phyloP scores from a whole-genome alignment of 2,797 vertebrate species.

The Yasuhikotakia modesta region DNA sequence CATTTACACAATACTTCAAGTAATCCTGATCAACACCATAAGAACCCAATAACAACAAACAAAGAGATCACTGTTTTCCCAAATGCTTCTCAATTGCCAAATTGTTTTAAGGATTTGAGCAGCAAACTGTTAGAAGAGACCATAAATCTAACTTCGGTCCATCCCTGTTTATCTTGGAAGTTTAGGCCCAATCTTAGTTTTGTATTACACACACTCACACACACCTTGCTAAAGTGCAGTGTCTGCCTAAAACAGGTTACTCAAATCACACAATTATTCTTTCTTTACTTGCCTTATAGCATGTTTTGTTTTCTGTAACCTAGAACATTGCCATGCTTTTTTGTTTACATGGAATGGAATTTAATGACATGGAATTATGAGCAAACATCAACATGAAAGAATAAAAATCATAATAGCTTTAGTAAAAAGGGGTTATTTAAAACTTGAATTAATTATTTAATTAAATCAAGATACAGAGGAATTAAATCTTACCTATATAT shows the following conservation, averaged over 20 bases:
- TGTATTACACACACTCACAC: not conserved
- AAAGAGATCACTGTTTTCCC: conserved; percentile 76
- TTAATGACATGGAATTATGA: conserved; percentile 16
- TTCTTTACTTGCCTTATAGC: not conserved
- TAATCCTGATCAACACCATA: conserved; percentile 57
- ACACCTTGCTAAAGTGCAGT: not conserved
- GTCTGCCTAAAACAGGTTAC: not conserved
- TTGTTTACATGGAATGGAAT: no score
- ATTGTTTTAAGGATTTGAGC: conserved; percentile 78
- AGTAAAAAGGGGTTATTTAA: not conserved
- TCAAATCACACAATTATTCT: not conserved
- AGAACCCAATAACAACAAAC: conserved; percentile 78
- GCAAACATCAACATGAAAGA: no score
- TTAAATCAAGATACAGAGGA: no score
- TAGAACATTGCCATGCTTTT: conserved; percentile 43
- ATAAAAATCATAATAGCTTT: conserved; percentile 7
- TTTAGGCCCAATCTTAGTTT: conserved; percentile 44
- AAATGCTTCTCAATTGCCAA: conserved; percentile 71
- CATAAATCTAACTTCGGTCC: conserved; percentile 44
- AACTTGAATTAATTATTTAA: no score
- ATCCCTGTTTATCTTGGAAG: conserved; percentile 46
- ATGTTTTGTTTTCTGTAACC: conserved; percentile 4
- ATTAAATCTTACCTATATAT: no score
- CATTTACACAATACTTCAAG: conserved; percentile 62
- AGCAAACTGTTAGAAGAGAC: conserved; percentile 53